A percentile compares a stretch with the other conserved stretches of the same genome.
Evolutionary conservation across 1,140 invertebrate species (phyloP).

Genomic region (Atta texana): DNA sequence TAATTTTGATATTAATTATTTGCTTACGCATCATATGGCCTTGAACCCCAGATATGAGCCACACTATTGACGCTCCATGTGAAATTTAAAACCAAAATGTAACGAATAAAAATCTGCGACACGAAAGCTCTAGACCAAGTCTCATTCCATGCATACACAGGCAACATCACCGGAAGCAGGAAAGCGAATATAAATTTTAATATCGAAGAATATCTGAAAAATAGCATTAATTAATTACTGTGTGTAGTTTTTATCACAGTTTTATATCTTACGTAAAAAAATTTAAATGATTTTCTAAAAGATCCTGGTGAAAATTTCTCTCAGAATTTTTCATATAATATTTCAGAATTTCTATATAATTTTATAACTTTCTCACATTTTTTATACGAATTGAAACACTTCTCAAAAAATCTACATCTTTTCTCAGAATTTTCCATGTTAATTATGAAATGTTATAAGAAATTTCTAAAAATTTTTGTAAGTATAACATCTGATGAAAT

Average conservation of each 20-base stretch:
- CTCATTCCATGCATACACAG: constrained; percentile 90
- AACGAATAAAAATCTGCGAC: constrained; percentile 88
- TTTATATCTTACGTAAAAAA: not conserved
- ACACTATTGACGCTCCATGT: constrained; percentile 94
- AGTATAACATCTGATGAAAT: too few species aligned
- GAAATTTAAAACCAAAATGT: constrained; percentile 88
- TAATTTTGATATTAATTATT: not conserved
- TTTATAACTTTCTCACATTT: too few species aligned
- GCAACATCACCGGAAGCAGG: constrained; percentile 91
- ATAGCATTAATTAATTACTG: constrained; percentile 32
- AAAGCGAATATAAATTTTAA: constrained; percentile 91
- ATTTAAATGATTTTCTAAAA: not conserved
- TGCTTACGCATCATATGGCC: constrained; percentile 91
- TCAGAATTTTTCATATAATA: too few species aligned
- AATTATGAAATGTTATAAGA: too few species aligned
- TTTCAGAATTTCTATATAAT: too few species aligned
- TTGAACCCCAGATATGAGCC: constrained; percentile 91
- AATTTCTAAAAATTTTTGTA: too few species aligned
- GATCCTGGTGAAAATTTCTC: too few species aligned
- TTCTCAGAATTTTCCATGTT: too few species aligned
- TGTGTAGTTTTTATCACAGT: not conserved
- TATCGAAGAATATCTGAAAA: constrained; percentile 89
- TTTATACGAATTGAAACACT: too few species aligned
- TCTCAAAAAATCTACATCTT: too few species aligned
- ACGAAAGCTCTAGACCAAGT: constrained; percentile 86